Conservation (phyloP, 2,888 invertebrate species). For the Caenorhabditis sp. region DNA sequence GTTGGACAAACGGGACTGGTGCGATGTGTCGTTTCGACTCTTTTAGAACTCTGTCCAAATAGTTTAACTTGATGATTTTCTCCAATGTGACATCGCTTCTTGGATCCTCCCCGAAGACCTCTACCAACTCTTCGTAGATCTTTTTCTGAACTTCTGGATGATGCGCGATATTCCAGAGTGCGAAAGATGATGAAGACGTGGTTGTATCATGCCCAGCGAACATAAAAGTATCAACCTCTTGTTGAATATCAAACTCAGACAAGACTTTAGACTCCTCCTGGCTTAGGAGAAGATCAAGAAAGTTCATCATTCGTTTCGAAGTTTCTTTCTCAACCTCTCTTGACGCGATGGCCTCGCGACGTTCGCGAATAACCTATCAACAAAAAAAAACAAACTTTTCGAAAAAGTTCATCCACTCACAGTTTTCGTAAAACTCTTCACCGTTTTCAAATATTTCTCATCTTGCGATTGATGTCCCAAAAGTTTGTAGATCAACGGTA, state of each 20-base stretch:
- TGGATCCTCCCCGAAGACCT: slow-evolving; percentile 30
- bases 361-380: slow-evolving; percentile 22
- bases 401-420: too few species aligned
- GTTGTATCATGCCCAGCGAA: slow-evolving; percentile 74
- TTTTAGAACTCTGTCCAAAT: slow-evolving; percentile 55
- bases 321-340: slow-evolving; percentile 33
- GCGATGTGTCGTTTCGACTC: slow-evolving; percentile 50
- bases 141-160: slow-evolving; percentile 71
- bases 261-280: slow-evolving; percentile 70
- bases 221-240: slow-evolving; percentile 73
- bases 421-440: too few species aligned
- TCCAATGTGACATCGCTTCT: slow-evolving; percentile 65
- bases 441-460: too few species aligned
- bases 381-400: too few species aligned
- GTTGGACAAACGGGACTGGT: slow-evolving; percentile 50
- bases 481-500: too few species aligned
- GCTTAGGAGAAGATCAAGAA: slow-evolving; percentile 73
- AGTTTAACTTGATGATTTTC: slow-evolving; percentile 54
- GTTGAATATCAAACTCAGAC: slow-evolving; percentile 72
- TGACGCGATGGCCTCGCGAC: slow-evolving; percentile 13
- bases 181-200: slow-evolving; percentile 72
- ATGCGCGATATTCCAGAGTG: slow-evolving; percentile 71
- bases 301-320: slow-evolving; percentile 67
- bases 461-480: too few species aligned
- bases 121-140: slow-evolving; percentile 39